Percentiles rank a stretch among this genome's conserved stretches.
Conservation (phyloP, 1,140 invertebrate species). For the Aphaenogaster ashmeadi region DNA sequence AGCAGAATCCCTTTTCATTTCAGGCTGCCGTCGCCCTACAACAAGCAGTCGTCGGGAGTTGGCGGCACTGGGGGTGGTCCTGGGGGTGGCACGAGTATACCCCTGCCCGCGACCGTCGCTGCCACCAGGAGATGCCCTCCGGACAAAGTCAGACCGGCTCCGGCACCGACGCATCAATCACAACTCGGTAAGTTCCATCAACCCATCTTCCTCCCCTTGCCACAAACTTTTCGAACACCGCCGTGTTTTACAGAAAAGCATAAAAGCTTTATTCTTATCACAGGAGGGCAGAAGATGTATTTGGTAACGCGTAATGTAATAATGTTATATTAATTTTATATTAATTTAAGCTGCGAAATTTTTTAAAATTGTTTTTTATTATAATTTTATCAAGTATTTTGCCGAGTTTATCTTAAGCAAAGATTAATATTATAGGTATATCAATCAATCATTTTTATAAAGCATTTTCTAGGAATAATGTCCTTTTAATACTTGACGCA, state of each 20-base stretch:
- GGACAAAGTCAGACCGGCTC: constrained; percentile 91
- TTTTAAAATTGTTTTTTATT: too few relatives aligned
- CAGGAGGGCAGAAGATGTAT: background rate
- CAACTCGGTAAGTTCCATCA: constrained; percentile 84
- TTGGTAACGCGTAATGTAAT: background rate
- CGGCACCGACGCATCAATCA: constrained; percentile 89
- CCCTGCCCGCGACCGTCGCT: constrained; percentile 91
- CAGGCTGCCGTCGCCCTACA: constrained; percentile 90
- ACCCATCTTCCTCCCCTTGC: background rate
- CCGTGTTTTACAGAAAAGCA: background rate
- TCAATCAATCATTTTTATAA: too few relatives aligned
- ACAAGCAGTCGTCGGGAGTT: constrained; percentile 85
- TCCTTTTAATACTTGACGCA: too few relatives aligned
- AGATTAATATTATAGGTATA: too few relatives aligned
- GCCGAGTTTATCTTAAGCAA: too few relatives aligned
- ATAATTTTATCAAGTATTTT: too few relatives aligned
- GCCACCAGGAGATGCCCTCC: constrained; percentile 91
- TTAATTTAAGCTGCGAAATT: background rate
- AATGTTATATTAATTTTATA: constrained; percentile 8
- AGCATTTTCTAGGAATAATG: too few relatives aligned
- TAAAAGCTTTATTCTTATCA: background rate
- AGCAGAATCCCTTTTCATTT: constrained; percentile 79
- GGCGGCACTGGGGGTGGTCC: constrained; percentile 72
- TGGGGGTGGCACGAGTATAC: constrained; percentile 90
- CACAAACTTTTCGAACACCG: constrained; percentile 7